Evolutionary conservation across 2,888 invertebrate genomes (phyloP).

Genomic region (Drosophila nr. perissopoda): DNA sequence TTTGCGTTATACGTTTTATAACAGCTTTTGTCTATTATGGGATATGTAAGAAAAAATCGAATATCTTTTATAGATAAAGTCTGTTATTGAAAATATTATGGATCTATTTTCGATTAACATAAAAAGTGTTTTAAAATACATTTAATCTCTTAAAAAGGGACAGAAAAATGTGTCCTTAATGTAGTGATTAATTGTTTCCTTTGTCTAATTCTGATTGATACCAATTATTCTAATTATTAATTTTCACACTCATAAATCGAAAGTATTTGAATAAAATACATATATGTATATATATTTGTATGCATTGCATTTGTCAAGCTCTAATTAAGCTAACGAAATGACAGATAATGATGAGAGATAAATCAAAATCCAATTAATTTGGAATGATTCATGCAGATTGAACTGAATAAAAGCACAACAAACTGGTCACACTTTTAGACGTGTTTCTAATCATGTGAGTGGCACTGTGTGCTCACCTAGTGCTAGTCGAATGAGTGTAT

Average conservation of each 20-base stretch:
- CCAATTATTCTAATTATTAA: not conserved
- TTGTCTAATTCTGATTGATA: not conserved
- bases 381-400: not conserved
- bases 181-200: not conserved
- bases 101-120: not conserved
- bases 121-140: not conserved
- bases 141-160: not conserved
- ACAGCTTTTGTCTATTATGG: not conserved
- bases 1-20: not conserved
- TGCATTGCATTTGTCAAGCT: not conserved
- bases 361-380: not conserved
- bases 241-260: not conserved
- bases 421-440: slow-evolving; percentile 1
- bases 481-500: slow-evolving; percentile 18
- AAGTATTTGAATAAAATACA: not conserved
- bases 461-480: slow-evolving; percentile 32
- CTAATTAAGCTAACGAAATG: not conserved
- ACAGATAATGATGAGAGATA: slow-evolving; percentile 4
- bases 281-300: not conserved
- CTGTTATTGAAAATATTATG: not conserved
- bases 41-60: not conserved
- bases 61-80: not conserved
- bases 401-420: not conserved
- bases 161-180: not conserved
- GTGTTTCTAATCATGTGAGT: slow-evolving; percentile 35